Evolutionary conservation across 2,888 invertebrate species (phyloP).

Genomic region (Chymomyza caudatula): DNA sequence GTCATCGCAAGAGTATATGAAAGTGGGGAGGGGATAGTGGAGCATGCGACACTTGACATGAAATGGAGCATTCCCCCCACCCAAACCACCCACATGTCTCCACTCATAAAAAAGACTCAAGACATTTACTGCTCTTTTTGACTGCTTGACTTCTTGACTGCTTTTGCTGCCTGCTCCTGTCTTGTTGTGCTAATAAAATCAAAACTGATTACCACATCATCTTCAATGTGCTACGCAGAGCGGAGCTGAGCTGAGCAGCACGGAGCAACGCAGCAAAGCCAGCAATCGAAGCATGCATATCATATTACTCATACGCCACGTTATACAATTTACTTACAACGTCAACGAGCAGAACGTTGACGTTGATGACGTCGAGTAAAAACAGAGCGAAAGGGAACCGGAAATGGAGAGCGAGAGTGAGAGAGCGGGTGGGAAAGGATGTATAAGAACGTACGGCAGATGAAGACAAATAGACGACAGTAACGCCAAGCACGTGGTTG

Average conservation of each 20-base stretch:
- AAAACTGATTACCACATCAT: slow-evolving; percentile 72
- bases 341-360: slow-evolving; percentile 60
- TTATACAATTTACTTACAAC: slow-evolving; percentile 67
- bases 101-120: slow-evolving; percentile 36
- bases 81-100: neutral
- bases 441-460: slow-evolving; percentile 15
- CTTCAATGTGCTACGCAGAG: slow-evolving; percentile 43
- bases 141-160: neutral
- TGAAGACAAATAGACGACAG: slow-evolving; percentile 50
- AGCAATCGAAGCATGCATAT: slow-evolving; percentile 68
- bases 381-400: too few relatives aligned
- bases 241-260: neutral
- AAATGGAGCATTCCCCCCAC: neutral
- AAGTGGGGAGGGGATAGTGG: neutral
- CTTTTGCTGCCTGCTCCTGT: slow-evolving; percentile 16
- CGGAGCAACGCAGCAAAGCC: slow-evolving; percentile 15
- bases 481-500: slow-evolving; percentile 30
- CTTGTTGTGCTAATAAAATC: slow-evolving; percentile 63
- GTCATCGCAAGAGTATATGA: neutral
- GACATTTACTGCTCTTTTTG: slow-evolving; percentile 34
- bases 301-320: slow-evolving; percentile 70
- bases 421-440: slow-evolving; percentile 3
- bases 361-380: slow-evolving; percentile 7
- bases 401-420: slow-evolving; percentile 4
- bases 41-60: neutral